Base-by-base conservation (phyloP, 2,113 vertebrate genomes). In the Eidolon helvum region DNA sequence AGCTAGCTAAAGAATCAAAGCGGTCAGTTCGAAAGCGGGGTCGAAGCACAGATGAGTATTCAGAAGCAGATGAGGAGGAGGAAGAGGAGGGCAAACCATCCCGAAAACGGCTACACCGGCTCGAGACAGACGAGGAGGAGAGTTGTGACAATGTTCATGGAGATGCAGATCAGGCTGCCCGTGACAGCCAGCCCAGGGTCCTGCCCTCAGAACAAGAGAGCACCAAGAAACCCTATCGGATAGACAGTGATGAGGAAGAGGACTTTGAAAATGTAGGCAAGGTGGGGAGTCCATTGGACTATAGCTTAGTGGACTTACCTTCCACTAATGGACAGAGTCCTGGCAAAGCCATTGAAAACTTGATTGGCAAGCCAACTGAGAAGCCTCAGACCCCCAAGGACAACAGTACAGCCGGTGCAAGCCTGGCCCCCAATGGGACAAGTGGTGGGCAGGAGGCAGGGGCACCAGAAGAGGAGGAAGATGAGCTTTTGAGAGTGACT, bases 401-500 rank as follows among this genome's bases (percentile, higher is more conserved):
- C 99, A 99, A 95, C 98, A 98, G 98, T 97, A 98, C 98, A 66
- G 98, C 98, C 94, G 97, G 97, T 0, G 98, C 98, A 87, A 97
- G 97, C 69, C 98, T 99, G 93, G 99, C 99, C 0, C 98, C 99
- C 98, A 99, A 99, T 0, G 99, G 99, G 93, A 99, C 99, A 12
- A 98, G 97, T n/a, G 96, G 98, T 0, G 97, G 98, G 74, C 99
- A 99, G 98, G 99, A 99, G 94, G 98, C 98, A 1, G 98, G 97
- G 83, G 98, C 98, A 84, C 98, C 98, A 0, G 99, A 99, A 50
- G 99, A 99, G 78, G 99, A 99, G 0, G 99, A 99, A 97, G 99
- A 99, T 5, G 99, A 99, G 98, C 99, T 99, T 96, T 98, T 99
- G 96, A 99, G 99, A 97, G 99, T 99, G 98, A 99, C 99, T 98